A percentile compares a stretch with the other conserved stretches of the same genome.
phyloP scores from a whole-genome alignment of 2,113 vertebrate species.

The Mirza zaza region DNA sequence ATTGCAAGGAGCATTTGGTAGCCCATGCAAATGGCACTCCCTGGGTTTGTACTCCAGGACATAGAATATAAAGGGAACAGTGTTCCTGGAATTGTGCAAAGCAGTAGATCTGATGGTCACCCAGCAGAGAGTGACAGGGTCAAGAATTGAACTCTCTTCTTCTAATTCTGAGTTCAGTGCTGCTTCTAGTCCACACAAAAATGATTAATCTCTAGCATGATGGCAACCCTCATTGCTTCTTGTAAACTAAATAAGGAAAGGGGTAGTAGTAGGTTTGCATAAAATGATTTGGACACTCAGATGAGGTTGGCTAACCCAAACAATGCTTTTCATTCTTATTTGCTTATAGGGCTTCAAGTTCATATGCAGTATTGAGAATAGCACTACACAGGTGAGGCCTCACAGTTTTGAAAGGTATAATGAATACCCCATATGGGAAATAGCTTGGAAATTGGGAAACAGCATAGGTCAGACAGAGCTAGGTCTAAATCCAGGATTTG shows the following conservation, averaged over 20 bases:
- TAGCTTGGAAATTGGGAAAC: neutral
- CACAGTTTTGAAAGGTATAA: no score
- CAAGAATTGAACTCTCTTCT: neutral
- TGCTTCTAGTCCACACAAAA: neutral
- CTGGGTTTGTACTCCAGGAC: neutral
- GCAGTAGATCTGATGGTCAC: neutral
- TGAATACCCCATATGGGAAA: neutral
- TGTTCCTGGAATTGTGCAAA: no score
- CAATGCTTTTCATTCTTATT: neutral
- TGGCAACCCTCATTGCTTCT: neutral
- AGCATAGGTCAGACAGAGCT: neutral
- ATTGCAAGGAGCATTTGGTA: neutral
- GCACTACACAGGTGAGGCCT: neutral
- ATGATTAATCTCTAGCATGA: neutral
- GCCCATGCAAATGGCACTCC: neutral
- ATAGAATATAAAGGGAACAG: neutral
- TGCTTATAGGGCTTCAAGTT: neutral
- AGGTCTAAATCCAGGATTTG: neutral
- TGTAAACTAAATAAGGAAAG: neutral
- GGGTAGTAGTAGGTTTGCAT: neutral
- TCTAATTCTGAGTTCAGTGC: neutral
- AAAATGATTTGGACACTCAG: neutral
- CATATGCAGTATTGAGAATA: rapidly evolving
- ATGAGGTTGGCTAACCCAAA: neutral
- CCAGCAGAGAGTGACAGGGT: neutral